Percentiles rank a stretch among this genome's conserved stretches.
Conservation (phyloP, 1,140 invertebrate species). For the Procambarus clarkii region DNA sequence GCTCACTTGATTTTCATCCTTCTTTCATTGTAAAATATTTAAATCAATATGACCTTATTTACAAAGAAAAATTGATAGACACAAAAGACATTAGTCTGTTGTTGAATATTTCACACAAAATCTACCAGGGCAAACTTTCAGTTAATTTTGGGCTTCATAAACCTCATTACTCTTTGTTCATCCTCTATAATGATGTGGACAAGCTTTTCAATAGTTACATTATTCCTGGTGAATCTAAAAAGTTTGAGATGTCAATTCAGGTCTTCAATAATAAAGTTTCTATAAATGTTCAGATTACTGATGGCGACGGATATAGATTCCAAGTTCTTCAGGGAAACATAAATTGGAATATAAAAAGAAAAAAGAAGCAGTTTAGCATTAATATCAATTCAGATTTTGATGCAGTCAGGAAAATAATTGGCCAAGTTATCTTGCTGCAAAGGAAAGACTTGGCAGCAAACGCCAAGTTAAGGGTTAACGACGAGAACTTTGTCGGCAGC, state of each 20-base stretch:
- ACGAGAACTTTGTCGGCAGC: constrained; percentile 8
- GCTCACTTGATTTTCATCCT: background rate
- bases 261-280: background rate
- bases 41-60: constrained; percentile 3
- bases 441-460: constrained; percentile 26
- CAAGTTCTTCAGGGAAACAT: constrained; percentile 18
- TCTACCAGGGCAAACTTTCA: background rate
- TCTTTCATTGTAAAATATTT: constrained; percentile 11
- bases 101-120: background rate
- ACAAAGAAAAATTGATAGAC: constrained; percentile 1
- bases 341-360: constrained; percentile 25
- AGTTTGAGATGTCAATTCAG: constrained; percentile 25
- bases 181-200: background rate
- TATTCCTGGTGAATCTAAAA: constrained; percentile 41
- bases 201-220: constrained; percentile 10
- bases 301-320: constrained; percentile 24
- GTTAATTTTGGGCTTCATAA: background rate
- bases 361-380: constrained; percentile 24
- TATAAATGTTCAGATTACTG: background rate
- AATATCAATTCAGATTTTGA: constrained; percentile 47
- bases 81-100: constrained; percentile 25
- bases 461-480: constrained; percentile 31
- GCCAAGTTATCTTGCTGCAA: constrained; percentile 10
- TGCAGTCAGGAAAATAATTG: background rate
- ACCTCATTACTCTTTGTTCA: constrained; percentile 14